Base-by-base conservation (phyloP, 2,113 vertebrate species). In the Phyllostomus discolor region DNA sequence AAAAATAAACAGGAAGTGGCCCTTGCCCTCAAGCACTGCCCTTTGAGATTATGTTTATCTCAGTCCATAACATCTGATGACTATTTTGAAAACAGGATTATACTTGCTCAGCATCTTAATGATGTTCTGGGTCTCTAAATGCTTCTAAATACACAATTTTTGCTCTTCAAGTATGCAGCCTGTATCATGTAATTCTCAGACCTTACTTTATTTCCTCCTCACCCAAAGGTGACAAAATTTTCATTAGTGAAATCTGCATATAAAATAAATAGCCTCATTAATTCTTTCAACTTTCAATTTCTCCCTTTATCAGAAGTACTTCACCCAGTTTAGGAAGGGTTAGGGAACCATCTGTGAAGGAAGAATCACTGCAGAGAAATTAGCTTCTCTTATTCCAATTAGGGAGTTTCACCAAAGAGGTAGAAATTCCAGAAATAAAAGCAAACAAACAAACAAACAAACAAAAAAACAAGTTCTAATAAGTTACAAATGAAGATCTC, bases 401-500 rank as follows among this genome's bases (percentile, higher is more conserved):
- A 67, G 11, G 19, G 4, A 75, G 46, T 87, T 87, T 88, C 62
- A 59, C 79, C 43, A 35, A 33, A 14, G 52, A 92, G 38, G 62
- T 33, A 19, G 57, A 86, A 78, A 78, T 83, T 96, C 70, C 81
- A 76, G 86, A 96, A 70, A 79, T 26, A 66, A 76, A 35, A 48
- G 24, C 59, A 46, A 75, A 46, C 15, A 75, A 67, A n/a, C 33
- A 67, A 66, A 31, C 64, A 67, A 66, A 43, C 59, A 46, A 28
- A n/a, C n/a, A n/a, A 82, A 70, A 50, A 76, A 82, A 31, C 35
- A 82, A 69, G 20, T 69, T 95, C 91, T 89, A 96, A 95, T 84
- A 95, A 96, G 79, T 76, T 87, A 94, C 87, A 95, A 75, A 90
- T 46, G 90, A 90, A 97, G 83, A 89, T 54, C 28, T 20, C 57